Evolutionary conservation across 2,113 vertebrate genomes (phyloP), one percentile per base, ranked within the genome.

Genomic region (Coregonus clupeaformis): DNA sequence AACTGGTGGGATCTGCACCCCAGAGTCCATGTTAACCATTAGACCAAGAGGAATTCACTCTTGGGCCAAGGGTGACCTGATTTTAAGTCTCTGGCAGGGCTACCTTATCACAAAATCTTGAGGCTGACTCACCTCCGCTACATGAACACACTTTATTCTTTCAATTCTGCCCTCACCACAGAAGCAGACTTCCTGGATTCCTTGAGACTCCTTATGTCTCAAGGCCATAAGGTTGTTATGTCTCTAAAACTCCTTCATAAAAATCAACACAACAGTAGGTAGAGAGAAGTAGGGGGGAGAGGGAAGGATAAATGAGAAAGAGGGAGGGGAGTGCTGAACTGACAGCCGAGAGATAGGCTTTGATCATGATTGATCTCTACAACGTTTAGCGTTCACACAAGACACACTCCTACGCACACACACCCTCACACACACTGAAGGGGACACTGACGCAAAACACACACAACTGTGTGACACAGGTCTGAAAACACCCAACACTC

Each of bases 301-400:
- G 36, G 68, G 68, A 63, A 22, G 42, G n/a, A 60, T 36, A 42
- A 42, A 4, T 7, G 59, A 16, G 6, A 52, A 24, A 42, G 49
- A 13, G 63, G 22, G 52, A 74, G 29, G 47, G 63, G 32, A 75
- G 72, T 75, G 45, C 45, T 69, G 27, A 64, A 66, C 72, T 80
- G 75, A 75, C 69, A 77, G 65, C 72, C 57, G 69, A 22, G 42
- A 74, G 76, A 80, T 64, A 57, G 67, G 42, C 68, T 73, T 71
- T 80, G 75, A 83, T 83, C 65, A 36, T 77, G 72, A 83, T 75
- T 64, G 65, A 83, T 80, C 62, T 55, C 69, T 25, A 69, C 16
- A 55, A 29, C 65, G n/a, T 59, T 20, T 72, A 42, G 45, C 71
- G 71, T 59, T 69, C 45, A 45, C 69, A 66, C 27, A 67, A 22